Evolutionary conservation across 2,797 vertebrate species (phyloP), one percentile per base, ranked within the genome.

Genomic region (Microcaecilia unicolor): DNA sequence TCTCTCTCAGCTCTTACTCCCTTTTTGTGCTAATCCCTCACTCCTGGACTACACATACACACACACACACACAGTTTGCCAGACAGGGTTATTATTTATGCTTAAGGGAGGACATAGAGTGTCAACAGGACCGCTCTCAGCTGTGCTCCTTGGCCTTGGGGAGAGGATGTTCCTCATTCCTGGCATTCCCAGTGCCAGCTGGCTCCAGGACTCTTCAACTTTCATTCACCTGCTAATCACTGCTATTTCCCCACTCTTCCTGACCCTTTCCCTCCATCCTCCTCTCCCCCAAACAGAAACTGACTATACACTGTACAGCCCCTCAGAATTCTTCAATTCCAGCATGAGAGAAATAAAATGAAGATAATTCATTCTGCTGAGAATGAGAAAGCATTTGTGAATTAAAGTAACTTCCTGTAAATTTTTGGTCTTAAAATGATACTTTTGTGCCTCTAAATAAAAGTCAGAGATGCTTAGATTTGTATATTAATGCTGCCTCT

Each of bases 171-270:
- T 31, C 34, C 28, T 37, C 33, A 49, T 45, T 51, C 42, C 41
- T 27, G 9, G 18, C 36, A 51, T 51, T 51, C 28, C 24, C 47
- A 23, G 47, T 38, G 44, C 41, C 47, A 46, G 37, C 30, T 41
- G 34, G 43, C 44, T 33, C 46, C 41, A 49, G 18, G 19, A 20
- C 31, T 10, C 36, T 41, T 45, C 32, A 33, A 21, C 37, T 52
- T 27, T 33, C 30, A 9, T 37, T 45, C 47, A 41, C 47, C 52
- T 55, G 41, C 22, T 40, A 25, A 31, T 41, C 33, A 37, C 35
- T 34, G 27, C 19, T 37, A 22, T 22, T 44, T 25, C 25, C 26
- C 11, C 15, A 10, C n/a, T 13, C 22, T 26, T 29, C 19, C 8
- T 15, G 13, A 15, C 32, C 24, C 37, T n/a, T n/a, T n/a, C n/a